These are phyloP conservation scores for Esox masquinongy DNA, from an alignment of 2,797 vertebrate genomes.

Conservation along the genomic window DNA sequence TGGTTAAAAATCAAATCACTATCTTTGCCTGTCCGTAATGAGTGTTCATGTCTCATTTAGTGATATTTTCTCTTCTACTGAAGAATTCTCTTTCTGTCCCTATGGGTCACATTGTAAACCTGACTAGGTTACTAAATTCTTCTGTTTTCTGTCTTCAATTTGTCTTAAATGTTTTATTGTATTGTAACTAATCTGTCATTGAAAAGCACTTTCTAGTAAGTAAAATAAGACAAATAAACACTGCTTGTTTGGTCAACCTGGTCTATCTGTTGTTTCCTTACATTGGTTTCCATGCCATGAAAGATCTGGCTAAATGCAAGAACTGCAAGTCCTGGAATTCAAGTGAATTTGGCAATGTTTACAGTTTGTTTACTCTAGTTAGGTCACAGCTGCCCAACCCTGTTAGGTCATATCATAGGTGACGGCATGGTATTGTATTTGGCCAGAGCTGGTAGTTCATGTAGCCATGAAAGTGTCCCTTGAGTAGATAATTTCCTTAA, in stretches of 20 bases:
- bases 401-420: too few species aligned
- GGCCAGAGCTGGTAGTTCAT: too few species aligned
- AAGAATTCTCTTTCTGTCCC: conserved; percentile 21
- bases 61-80: conserved; percentile 36
- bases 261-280: neutral
- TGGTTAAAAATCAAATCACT: neutral
- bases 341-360: too few species aligned
- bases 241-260: neutral
- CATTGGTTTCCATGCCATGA: neutral
- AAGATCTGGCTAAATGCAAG: too few species aligned
- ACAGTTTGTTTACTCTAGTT: too few species aligned
- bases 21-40: conserved; percentile 13
- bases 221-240: neutral
- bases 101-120: neutral
- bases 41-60: conserved; percentile 6
- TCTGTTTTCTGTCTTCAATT: neutral
- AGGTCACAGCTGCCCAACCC: too few species aligned
- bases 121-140: neutral
- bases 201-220: neutral
- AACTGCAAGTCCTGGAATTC: too few species aligned
- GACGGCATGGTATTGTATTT: too few species aligned
- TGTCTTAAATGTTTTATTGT: too few species aligned
- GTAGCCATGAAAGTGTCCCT: neutral
- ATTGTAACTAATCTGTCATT: too few species aligned
- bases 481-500: neutral